Conservation (phyloP, 2,888 invertebrate genomes). For the Philopedon plagiatum region DNA sequence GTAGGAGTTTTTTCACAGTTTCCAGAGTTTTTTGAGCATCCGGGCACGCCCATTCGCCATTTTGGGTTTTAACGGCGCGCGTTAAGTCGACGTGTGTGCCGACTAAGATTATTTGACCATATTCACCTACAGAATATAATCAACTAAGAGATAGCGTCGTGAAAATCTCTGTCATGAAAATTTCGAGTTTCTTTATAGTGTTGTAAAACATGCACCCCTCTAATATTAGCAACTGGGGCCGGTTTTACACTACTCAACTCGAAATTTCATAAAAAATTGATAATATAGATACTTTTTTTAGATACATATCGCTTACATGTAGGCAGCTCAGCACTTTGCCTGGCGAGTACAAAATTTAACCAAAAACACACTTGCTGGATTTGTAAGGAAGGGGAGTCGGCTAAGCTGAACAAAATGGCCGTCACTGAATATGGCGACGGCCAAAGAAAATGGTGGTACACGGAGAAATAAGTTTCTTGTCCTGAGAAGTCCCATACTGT, state of each 20-base stretch:
- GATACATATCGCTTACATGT: conserved; percentile 69
- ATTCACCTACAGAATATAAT: conserved; percentile 69
- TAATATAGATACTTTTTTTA: too few species aligned
- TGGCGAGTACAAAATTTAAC: conserved; percentile 80
- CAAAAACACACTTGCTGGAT: conserved; percentile 80
- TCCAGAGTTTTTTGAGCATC: conserved; percentile 71
- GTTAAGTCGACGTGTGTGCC: conserved; percentile 76
- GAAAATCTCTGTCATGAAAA: too few species aligned
- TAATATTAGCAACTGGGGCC: too few species aligned
- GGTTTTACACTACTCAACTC: too few species aligned
- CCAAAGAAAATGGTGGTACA: conserved; percentile 82
- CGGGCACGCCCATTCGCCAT: conserved; percentile 74
- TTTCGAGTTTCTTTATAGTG: too few species aligned
- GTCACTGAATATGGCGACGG: conserved; percentile 67
- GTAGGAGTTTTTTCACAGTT: conserved; percentile 69
- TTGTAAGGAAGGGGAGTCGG: conserved; percentile 78
- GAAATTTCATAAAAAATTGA: too few species aligned
- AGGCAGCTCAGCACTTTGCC: conserved; percentile 67
- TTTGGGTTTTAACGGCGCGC: conserved; percentile 70
- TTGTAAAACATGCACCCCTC: too few species aligned
- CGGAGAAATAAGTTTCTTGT: conserved; percentile 78
- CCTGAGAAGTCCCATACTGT: conserved; percentile 85
- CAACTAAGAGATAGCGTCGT: too few species aligned
- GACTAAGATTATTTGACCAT: conserved; percentile 75
- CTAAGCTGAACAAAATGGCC: conserved; percentile 77